These are phyloP conservation scores for Triplophysa dalaica DNA, from an alignment of 2,113 vertebrate species.

Conservation along the genomic window DNA sequence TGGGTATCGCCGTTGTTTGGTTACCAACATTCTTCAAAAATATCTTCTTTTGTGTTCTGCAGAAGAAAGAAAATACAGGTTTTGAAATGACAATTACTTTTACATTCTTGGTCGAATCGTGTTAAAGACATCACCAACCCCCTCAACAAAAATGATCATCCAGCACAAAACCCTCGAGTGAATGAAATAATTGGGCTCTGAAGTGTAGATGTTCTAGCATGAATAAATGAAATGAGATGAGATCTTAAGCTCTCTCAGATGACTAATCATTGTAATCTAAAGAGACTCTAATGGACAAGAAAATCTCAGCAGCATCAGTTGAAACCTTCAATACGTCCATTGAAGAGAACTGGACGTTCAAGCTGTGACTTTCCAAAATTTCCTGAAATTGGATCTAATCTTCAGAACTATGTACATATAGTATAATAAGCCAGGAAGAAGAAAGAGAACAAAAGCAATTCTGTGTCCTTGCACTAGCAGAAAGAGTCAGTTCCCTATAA, in stretches of 20 bases:
- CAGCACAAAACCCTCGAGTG: not conserved
- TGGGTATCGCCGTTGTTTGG: too few species aligned
- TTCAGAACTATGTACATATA: conserved; percentile 2
- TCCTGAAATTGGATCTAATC: conserved; percentile 17
- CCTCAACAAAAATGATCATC: not conserved
- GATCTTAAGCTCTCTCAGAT: conserved; percentile 38
- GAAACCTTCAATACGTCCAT: conserved; percentile 23
- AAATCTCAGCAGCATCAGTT: not conserved
- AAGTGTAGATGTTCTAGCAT: conserved; percentile 7
- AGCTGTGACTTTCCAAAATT: not conserved
- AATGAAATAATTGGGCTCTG: conserved; percentile 12
- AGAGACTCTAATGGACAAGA: not conserved
- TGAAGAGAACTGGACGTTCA: conserved; percentile 9
- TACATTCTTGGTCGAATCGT: too few species aligned
- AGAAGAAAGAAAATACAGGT: not conserved
- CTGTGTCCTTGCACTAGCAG: not conserved
- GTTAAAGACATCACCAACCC: not conserved
- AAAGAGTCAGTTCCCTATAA: not conserved
- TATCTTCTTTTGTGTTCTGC: too few species aligned
- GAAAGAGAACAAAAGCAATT: not conserved
- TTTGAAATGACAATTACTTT: not conserved
- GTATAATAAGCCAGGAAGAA: conserved; percentile 4
- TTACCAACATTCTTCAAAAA: too few species aligned
- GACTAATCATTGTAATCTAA: not conserved
- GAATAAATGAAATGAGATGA: conserved; percentile 33